Percentiles rank a stretch among this genome's conserved stretches.
Conservation (phyloP, 1,140 invertebrate species). For the Conus betulinus region DNA sequence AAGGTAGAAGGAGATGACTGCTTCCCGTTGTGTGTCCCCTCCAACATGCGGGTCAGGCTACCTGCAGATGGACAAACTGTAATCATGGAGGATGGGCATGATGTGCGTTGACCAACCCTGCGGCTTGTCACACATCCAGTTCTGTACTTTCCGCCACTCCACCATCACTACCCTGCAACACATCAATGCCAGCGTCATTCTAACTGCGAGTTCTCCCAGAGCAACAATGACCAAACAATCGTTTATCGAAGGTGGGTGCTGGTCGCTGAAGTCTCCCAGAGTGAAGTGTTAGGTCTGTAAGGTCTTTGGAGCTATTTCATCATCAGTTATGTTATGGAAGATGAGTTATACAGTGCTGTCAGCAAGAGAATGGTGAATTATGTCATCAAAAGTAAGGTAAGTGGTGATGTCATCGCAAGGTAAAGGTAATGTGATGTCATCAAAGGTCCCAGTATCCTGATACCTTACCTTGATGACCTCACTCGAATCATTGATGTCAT, state of each 20-base stretch:
- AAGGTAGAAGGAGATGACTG: too few species aligned
- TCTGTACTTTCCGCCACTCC: conserved; percentile 68
- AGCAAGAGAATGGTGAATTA: too few species aligned
- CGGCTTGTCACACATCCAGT: conserved; percentile 62
- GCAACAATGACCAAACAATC: conserved; percentile 63
- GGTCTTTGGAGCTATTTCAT: too few species aligned
- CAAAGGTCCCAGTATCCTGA: too few species aligned
- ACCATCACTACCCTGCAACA: conserved; percentile 66
- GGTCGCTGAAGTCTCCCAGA: not conserved
- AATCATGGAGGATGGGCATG: conserved; percentile 70
- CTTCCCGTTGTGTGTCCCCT: not conserved
- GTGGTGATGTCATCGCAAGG: too few species aligned
- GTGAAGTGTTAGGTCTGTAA: too few species aligned
- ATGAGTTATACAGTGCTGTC: too few species aligned
- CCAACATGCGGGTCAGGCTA: conserved; percentile 59
- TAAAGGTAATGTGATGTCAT: too few species aligned
- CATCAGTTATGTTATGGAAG: too few species aligned
- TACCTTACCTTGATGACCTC: too few species aligned
- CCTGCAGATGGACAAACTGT: conserved; percentile 70
- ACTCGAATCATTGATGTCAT: too few species aligned
- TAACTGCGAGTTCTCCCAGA: conserved; percentile 71
- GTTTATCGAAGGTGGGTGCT: conserved; percentile 60
- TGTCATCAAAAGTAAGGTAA: too few species aligned
- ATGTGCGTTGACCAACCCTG: conserved; percentile 66
- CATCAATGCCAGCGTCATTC: conserved; percentile 64